Evolutionary conservation across 2,888 invertebrate genomes (phyloP), one percentile per base, ranked within the genome.

Genomic region (Drosophila paucipuncta): DNA sequence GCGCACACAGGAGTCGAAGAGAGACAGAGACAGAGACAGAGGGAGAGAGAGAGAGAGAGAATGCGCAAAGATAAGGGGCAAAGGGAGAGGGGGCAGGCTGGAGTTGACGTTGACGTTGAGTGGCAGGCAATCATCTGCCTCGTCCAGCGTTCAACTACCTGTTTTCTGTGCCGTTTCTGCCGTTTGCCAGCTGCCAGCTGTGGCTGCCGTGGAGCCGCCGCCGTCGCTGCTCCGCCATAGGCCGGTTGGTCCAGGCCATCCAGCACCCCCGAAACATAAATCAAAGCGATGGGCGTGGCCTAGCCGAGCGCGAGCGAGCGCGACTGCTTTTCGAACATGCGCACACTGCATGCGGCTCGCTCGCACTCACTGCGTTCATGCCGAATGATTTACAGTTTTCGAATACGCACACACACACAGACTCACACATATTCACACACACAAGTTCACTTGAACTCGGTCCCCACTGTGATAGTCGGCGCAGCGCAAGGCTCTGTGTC

Each of bases 331-430:
- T 83, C 79, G 83, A 85, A 83, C 66, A 73, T 82, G 75, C 75
- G 77, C 77, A 57, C 70, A 78, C 68, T 63, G 63, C 33, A 25
- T 61, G 39, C 59, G 31, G 77, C 80, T 72, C 78, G 57, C 77
- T 90, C 71, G 50, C 77, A 66, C 87, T 16, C 70, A 47, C 50
- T 5, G 37, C 41, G 11, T 7, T 57, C 77, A 70, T 67, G 73
- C 62, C 58, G 55, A 80, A 85, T 91, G 91, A 91, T 90, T 91
- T 91, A 90, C 86, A 82, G 73, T 92, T 77, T 92, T 91, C 92
- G 92, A 92, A 92, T 77, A 68, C 72, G 22, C 62, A 47, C 61
- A 65, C 68, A 53, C 61, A 37, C 41, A 72, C 67, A 68, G 54
- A 43, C 64, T 37, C 53, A 58, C 55, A 50, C 35, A 13, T 3